phyloP scores from a whole-genome alignment of 2,888 invertebrate species.

The Junonia oenone region DNA sequence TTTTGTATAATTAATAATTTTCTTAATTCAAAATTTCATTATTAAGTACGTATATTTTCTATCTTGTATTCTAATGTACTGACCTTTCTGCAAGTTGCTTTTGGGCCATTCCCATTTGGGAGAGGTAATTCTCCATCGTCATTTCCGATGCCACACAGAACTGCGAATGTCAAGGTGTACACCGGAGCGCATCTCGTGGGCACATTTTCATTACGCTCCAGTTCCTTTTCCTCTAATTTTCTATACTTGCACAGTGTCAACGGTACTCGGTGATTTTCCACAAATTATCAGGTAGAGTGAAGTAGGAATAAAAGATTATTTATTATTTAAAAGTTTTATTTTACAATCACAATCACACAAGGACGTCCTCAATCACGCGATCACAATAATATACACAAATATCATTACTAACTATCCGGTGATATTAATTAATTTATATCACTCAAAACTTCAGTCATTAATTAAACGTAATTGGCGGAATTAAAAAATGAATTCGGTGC shows the following conservation, averaged over 20 bases:
- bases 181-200: slow-evolving; percentile 33
- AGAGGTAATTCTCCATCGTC: slow-evolving; percentile 57
- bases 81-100: slow-evolving; percentile 63
- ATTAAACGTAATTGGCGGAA: slow-evolving; percentile 59
- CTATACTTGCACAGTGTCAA: slow-evolving; percentile 34
- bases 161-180: slow-evolving; percentile 55
- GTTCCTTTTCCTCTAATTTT: slow-evolving; percentile 34
- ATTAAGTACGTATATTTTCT: not conserved
- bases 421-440: slow-evolving; percentile 71
- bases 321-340: slow-evolving; percentile 49
- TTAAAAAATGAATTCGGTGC: slow-evolving; percentile 51
- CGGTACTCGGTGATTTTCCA: slow-evolving; percentile 41
- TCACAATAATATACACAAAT: slow-evolving; percentile 62
- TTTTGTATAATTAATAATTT: no score
- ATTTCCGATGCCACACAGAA: slow-evolving; percentile 42
- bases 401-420: slow-evolving; percentile 62
- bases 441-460: slow-evolving; percentile 77
- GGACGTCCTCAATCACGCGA: slow-evolving; percentile 76
- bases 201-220: slow-evolving; percentile 52
- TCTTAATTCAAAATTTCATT: not conserved
- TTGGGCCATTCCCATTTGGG: slow-evolving; percentile 57
- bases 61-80: slow-evolving; percentile 25
- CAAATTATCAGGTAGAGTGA: slow-evolving; percentile 16
- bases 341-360: slow-evolving; percentile 73
- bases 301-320: slow-evolving; percentile 12